Base-by-base conservation (phyloP, 2,888 invertebrate genomes). In the Timandra comae region DNA sequence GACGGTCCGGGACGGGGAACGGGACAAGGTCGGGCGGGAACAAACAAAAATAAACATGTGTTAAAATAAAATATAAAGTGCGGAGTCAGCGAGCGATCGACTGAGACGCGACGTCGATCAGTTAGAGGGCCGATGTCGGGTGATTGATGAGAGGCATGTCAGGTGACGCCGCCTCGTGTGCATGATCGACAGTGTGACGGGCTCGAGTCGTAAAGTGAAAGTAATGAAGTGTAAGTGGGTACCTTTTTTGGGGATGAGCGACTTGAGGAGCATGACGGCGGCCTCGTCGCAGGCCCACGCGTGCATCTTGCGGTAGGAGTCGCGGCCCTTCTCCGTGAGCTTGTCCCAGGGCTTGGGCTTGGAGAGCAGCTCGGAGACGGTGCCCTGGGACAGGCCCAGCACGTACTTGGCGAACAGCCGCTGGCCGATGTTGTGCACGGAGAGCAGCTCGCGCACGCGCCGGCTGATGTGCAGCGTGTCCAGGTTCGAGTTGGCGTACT, bases 301-400 rank as follows among this genome's bases (percentile, higher is more conserved):
- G 86, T 98, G 97, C 97, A 99, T 99, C 87, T 99, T 98, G 65
- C 99, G 89, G 87, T 99, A 99, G 59, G 98, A 98, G 87, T 99
- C 99, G 34, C 99, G 89, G 20, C 99, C 99, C 79, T 99, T 99
- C 87, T 99, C 99, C 37, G 99, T 99, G 67, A 99, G 88, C 85
- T 99, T 99, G 87, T 98, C 98, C 99, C 99, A 99, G 7, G 98
- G 98, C 75, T 99, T 98, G 33, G 99, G 99, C 75, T 99, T 99
- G 53, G 98, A 98, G 44, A 99, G 89, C 61, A 99, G 87, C 85
- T 99, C 99, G 49, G 97, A 97, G 28, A 99, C 98, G 12, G 99
- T 99, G 40, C 99, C 99, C 79, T 99, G 99, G 43, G 93, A 97
- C 43, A 97, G 86, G 1, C 99, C 99, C 53, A 99, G 90, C 29